Conservation (phyloP, 2,888 invertebrate species). For the Leptopilina myrica region DNA sequence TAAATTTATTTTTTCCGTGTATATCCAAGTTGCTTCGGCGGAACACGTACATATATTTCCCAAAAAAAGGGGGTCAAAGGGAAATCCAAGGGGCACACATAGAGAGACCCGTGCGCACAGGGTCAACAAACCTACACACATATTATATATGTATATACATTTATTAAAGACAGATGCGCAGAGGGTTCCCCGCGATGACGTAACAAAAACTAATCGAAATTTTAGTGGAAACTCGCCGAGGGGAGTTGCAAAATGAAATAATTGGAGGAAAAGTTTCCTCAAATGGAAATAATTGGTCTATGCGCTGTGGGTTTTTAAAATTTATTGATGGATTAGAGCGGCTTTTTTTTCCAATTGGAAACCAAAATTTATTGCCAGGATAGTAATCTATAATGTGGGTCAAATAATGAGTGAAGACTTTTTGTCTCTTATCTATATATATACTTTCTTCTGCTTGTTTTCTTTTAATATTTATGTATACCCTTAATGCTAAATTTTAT, state of each 20-base stretch:
- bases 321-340: conserved; percentile 1
- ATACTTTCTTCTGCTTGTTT: too few species aligned
- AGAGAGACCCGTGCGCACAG: not conserved
- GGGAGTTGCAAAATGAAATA: conserved; percentile 28
- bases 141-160: not conserved
- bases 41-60: not conserved
- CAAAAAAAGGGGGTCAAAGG: not conserved
- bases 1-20: too few species aligned
- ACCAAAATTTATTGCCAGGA: not conserved
- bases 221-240: conserved; percentile 7
- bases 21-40: not conserved
- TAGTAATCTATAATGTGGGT: not conserved
- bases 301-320: conserved; percentile 1
- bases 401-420: not conserved
- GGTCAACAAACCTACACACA: conserved; percentile 22
- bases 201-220: conserved; percentile 34
- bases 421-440: too few species aligned
- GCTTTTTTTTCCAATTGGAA: not conserved
- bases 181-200: conserved; percentile 32
- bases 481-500: too few species aligned
- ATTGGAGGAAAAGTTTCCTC: conserved; percentile 23
- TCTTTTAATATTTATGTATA: too few species aligned
- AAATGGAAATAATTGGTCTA: conserved; percentile 26
- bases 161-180: conserved; percentile 9
- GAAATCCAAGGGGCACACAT: not conserved